A percentile compares a stretch with the other conserved stretches of the same genome.
phyloP scores from a whole-genome alignment of 1,140 invertebrate species.

The honey bee (Apis mellifera) region DNA sequence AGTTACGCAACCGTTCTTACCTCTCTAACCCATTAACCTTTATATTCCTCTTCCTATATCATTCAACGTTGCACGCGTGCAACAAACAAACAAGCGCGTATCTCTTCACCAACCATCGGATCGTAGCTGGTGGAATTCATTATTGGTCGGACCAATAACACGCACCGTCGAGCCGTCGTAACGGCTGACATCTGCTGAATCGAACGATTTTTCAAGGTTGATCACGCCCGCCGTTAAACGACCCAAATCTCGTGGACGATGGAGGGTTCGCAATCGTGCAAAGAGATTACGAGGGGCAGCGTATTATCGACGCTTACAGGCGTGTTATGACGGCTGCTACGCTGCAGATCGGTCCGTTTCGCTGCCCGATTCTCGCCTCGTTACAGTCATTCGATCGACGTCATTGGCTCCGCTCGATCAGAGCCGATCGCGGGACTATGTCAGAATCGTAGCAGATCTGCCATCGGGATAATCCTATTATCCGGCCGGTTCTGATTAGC shows the following conservation, averaged over 20 bases:
- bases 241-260: neutral
- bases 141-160: slow-evolving; percentile 22
- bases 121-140: slow-evolving; percentile 15
- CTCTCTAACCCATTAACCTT: neutral
- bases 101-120: neutral
- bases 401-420: slow-evolving; percentile 71
- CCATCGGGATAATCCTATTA: slow-evolving; percentile 75
- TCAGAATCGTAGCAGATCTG: slow-evolving; percentile 70
- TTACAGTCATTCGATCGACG: slow-evolving; percentile 58
- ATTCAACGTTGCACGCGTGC: too few species aligned
- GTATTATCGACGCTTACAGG: slow-evolving; percentile 50
- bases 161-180: slow-evolving; percentile 21
- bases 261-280: neutral
- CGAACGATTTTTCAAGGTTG: slow-evolving; percentile 2
- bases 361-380: slow-evolving; percentile 39
- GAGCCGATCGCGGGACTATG: slow-evolving; percentile 66
- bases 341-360: neutral
- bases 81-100: neutral
- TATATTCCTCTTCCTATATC: slow-evolving; percentile 1
- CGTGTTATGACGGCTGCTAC: slow-evolving; percentile 54
- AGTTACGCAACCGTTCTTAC: neutral
- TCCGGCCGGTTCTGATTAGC: slow-evolving; percentile 75
- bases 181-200: slow-evolving; percentile 5
- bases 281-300: slow-evolving; percentile 42
- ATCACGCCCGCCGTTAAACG: slow-evolving; percentile 13